Evolutionary conservation across 2,113 vertebrate genomes (phyloP), one percentile per base, ranked within the genome.

Genomic region (Zapus hudsonius): DNA sequence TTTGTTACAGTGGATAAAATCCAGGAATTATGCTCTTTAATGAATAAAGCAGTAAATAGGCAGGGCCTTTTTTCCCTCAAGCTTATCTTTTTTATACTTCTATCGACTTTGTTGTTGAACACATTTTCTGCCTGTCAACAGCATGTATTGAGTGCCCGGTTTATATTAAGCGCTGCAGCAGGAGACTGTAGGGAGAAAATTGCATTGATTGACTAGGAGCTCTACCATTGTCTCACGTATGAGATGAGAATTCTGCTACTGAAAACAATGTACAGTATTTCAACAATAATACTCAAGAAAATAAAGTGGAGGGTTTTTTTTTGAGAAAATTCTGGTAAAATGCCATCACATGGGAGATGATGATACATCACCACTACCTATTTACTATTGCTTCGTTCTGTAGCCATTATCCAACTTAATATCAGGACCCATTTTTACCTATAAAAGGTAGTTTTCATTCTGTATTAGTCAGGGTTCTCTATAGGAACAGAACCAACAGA

Each of bases 121-220:
- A 52, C n/a, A 84, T 92, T 96, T 93, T 96, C 38, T 95, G 42
- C 57, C 47, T 73, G 38, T 84, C 83, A 92, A 84, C 86, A 83
- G 57, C 25, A 92, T 64, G 10, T 89, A 97, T 69, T 84, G 94
- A 87, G 64, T 96, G 76, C 2, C 55, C 82, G 0, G 76, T 93
- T 86, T 92, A 44, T 88, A 90, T 86, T 94, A 94, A 93, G 33
- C 44, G 52, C 40, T 38, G 0, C 23, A 81, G 27, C 70, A 73
- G 36, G 36, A 70, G 40, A 67, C 20, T 78, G 12, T 92, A 88
- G 73, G 84, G 38, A 94, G 29, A 91, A 19, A 76, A 84, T 55
- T 89, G 40, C 25, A 83, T 67, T 95, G 90, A 92, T 67, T 93
- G 80, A 64, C 38, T 80, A 69, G 33, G 10, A 96, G 88, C 79